Conservation (phyloP, 2,113 vertebrate species). For the Halcyon senegalensis region DNA sequence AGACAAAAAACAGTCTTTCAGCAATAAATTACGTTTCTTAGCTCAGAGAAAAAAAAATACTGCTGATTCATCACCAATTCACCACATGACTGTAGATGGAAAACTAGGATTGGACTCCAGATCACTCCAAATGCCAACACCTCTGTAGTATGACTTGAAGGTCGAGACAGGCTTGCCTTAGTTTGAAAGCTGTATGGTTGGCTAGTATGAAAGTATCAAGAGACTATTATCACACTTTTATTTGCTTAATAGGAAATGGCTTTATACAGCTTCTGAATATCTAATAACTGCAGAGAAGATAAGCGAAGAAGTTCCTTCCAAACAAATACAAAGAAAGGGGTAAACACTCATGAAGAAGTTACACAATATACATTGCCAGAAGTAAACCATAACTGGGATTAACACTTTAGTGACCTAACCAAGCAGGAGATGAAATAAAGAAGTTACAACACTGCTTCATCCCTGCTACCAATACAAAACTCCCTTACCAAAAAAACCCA, state of each 20-base stretch:
- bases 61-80: background rate
- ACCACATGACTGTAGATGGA: background rate
- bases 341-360: background rate
- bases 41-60: conserved; percentile 17
- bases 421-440: background rate
- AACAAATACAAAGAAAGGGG: background rate
- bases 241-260: background rate
- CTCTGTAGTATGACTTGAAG: background rate
- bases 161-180: background rate
- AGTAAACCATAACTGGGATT: background rate
- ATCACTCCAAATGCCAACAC: background rate
- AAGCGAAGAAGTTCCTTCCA: background rate
- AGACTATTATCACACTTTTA: background rate
- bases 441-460: background rate
- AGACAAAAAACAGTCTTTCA: background rate
- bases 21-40: conserved; percentile 14
- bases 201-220: background rate
- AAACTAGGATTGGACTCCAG: background rate
- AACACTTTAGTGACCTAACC: background rate
- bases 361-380: background rate
- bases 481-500: background rate
- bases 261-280: background rate
- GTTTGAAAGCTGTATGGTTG: background rate
- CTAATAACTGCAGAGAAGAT: background rate
- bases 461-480: background rate